A percentile compares a stretch with the other conserved stretches of the same genome.
phyloP scores from a whole-genome alignment of 1,140 invertebrate genomes.

The Papilio polytes region DNA sequence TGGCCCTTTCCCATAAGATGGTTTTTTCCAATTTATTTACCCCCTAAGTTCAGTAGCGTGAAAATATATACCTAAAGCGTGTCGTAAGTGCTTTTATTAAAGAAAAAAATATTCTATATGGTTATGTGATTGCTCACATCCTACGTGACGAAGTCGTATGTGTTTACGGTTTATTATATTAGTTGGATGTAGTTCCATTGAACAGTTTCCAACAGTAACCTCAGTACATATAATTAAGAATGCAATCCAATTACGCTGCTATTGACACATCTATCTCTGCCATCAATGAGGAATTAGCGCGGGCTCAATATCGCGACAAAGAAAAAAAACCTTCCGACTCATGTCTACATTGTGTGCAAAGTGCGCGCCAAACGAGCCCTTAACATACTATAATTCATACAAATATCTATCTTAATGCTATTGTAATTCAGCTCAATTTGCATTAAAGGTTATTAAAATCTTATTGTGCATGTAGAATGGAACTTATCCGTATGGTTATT shows the following conservation, averaged over 20 bases:
- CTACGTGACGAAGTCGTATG: no score
- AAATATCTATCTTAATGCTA: slow-evolving; percentile 47
- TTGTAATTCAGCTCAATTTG: slow-evolving; percentile 42
- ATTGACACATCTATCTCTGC: slow-evolving; percentile 53
- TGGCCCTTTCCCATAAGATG: no score
- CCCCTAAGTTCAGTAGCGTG: no score
- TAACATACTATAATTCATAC: slow-evolving; percentile 34
- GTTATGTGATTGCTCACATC: no score
- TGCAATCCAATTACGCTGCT: slow-evolving; percentile 55
- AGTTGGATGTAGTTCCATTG: neutral
- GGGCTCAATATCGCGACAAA: slow-evolving; percentile 55
- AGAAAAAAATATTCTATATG: no score
- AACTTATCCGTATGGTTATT: slow-evolving; percentile 30
- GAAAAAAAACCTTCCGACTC: slow-evolving; percentile 55
- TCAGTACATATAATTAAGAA: slow-evolving; percentile 7
- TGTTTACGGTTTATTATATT: no score
- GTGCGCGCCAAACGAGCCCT: slow-evolving; percentile 55
- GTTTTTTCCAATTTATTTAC: no score
- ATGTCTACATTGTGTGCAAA: slow-evolving; percentile 67
- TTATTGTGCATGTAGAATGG: slow-evolving; percentile 35
- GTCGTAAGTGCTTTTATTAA: no score
- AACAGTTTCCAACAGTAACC: neutral
- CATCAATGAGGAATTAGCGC: slow-evolving; percentile 59
- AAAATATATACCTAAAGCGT: no score
- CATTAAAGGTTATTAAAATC: neutral